Percentiles rank a stretch among this genome's conserved stretches.
phyloP scores from a whole-genome alignment of 2,797 vertebrate genomes.

The Myotis findleyi region DNA sequence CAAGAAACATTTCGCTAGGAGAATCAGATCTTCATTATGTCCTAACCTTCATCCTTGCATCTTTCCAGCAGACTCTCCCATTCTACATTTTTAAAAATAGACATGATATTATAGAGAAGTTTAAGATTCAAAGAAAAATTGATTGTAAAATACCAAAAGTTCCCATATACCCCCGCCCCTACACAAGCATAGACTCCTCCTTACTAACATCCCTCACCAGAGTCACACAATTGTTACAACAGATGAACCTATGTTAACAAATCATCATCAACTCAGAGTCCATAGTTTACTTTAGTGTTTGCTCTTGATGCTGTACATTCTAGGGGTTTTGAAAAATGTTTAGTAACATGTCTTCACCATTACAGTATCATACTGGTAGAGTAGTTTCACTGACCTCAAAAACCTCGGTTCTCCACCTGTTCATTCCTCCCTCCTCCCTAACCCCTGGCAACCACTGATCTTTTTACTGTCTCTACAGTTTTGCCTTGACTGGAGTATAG shows the following conservation, averaged over 20 bases:
- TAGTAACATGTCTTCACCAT: background rate
- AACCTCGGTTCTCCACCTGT: too few relatives aligned
- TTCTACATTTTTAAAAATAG: background rate
- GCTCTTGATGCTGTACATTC: background rate
- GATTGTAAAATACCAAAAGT: background rate
- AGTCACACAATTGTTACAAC: background rate
- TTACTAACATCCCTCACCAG: background rate
- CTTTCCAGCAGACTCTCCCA: background rate
- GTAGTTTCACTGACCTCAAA: background rate
- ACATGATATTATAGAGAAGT: background rate
- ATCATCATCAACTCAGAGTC: background rate
- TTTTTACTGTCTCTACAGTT: background rate
- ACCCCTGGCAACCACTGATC: background rate
- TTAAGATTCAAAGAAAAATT: background rate
- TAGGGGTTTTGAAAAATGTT: background rate
- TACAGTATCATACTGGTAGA: background rate
- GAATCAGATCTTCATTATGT: background rate
- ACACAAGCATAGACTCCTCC: rapidly evolving
- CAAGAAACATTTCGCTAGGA: background rate
- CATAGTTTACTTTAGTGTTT: background rate
- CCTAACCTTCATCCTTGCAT: background rate
- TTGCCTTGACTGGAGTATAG: background rate
- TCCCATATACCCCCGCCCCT: background rate
- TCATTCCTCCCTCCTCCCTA: background rate
- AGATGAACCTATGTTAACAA: background rate